Evolutionary conservation across 2,888 invertebrate species (phyloP).

Genomic region (Ectemnius lituratus): DNA sequence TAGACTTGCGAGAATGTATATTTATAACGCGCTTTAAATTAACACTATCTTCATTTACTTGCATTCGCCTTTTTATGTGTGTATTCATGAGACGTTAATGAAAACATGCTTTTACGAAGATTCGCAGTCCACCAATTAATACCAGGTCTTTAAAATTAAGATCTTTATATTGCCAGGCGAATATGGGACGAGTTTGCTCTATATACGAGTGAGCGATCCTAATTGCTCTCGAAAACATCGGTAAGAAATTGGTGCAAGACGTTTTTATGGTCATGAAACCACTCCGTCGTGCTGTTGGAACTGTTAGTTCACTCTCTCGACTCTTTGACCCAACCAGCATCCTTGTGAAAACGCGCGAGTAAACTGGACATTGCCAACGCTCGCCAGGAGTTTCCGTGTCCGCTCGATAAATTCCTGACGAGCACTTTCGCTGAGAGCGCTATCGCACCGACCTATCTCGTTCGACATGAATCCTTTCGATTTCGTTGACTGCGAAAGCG

Average conservation of each 20-base stretch:
- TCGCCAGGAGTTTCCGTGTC: slow-evolving; percentile 30
- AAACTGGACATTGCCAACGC: neutral
- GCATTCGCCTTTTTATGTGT: no score
- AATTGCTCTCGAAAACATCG: neutral
- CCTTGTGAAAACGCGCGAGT: slow-evolving; percentile 2
- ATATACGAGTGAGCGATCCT: neutral
- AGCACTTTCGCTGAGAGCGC: slow-evolving; percentile 32
- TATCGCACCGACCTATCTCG: slow-evolving; percentile 44
- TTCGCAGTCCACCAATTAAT: no score
- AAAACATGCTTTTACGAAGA: no score
- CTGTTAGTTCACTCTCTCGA: neutral
- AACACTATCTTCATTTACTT: no score
- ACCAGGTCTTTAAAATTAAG: no score
- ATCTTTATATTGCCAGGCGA: no score
- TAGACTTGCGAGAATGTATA: no score
- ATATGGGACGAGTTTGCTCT: no score
- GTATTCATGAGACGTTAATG: no score
- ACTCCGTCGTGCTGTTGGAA: neutral
- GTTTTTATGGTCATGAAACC: neutral
- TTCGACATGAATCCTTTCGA: slow-evolving; percentile 32
- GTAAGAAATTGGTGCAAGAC: neutral
- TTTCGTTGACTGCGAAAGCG: slow-evolving; percentile 10
- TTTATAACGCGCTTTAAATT: no score
- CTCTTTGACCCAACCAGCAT: neutral
- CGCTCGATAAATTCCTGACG: slow-evolving; percentile 19